Base-by-base conservation (phyloP, 64 coral and sea anemone genomes). In the Montipora capricornis region DNA sequence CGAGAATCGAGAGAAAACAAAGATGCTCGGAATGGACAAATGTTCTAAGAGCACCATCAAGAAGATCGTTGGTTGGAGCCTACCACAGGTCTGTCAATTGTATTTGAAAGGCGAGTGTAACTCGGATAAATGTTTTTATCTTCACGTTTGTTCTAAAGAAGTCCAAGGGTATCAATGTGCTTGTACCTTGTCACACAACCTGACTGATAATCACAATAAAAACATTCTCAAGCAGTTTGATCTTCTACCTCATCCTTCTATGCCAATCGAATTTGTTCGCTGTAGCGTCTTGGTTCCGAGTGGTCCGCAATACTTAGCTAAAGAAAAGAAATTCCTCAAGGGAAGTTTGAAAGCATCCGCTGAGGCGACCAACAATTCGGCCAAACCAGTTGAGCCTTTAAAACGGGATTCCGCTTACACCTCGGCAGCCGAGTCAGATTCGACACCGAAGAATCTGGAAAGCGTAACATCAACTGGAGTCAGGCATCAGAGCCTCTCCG, bases 81-180 rank as follows among this genome's bases (percentile, higher is more conserved):
- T 93, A 6, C 91, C 91, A 15, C 84, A 79, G 46, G 73, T 93
- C 10, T 93, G 91, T 79, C 16, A 93, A 76, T 47, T 70, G 17
- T 93, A 93, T 52, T 53, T 71, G 20, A 74, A 69, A 59, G 46
- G 67, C 20, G 8, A 83, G 47, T 91, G 90, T 62, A 61, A 37
- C 15, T 62, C 64, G 52, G 50, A 49, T 45, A 47, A 14, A 45
- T 91, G 90, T 62, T 3, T 55, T 2, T 46, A 83, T 48, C 80
- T 91, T 17, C 90, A 91, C 75, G 6, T 91, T 75, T 91, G 90
- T 73, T 45, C 68, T 50, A 15, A 68, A 20, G 44, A 59, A 11
- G 76, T 80, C 8, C 76, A 58, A 80, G 45, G 59, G 49, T 90
- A 45, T 45, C 10, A 61, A 6, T 81, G 64, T 80, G 1, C 2